Base-by-base conservation (phyloP, 30 jellyfish, hydroid and myxozoan genomes). In the Phacellophora camtschatica region DNA sequence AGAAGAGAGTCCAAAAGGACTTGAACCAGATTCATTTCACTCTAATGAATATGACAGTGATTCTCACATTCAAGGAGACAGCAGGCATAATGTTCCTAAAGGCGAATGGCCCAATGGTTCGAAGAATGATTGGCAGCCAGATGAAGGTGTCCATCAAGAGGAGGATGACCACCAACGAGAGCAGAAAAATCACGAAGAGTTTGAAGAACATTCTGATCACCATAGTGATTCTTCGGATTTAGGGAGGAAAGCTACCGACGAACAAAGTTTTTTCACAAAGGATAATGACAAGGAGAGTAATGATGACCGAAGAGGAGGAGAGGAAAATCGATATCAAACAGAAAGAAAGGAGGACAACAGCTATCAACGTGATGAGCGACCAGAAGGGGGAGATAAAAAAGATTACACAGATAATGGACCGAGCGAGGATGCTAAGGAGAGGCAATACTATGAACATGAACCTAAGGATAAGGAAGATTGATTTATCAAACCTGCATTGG, bases 21-120 rank as follows among this genome's bases (percentile, higher is more conserved):
- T 56, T 2, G 91, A 80, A 23, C 91, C 84, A n/a, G 84, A 62
- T 46, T 70, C 84, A 0, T 65, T 7, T 46, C 75, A 41, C 23
- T 32, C 74, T 5, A 15, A 41, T 41, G 49, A 65, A 33, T 27
- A 35, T 15, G 91, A 78, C 35, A 74, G 66, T 12, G 84, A 63
- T 28, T 83, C 34, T 48, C 91, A 80, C 42, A 46, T 50, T 75
- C 68, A 33, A 3, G 91, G 91, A 12, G 91, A 80, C 59, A 80
- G 77, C 69, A 62, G 89, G 53, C 90, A 80, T 13, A 64, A 66
- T 50, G 91, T 80, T 2, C 91, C 91, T 0, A 80, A 80, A 37
- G 83, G 77, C 16, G 91, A 80, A 0, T 80, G 83, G 91, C 34
- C n/a, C n/a, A n/a, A n/a, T n/a, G n/a, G n/a, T n/a, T n/a, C n/a